phyloP scores from a whole-genome alignment of 2,888 invertebrate genomes.

The Petrolisthes cinctipes region DNA sequence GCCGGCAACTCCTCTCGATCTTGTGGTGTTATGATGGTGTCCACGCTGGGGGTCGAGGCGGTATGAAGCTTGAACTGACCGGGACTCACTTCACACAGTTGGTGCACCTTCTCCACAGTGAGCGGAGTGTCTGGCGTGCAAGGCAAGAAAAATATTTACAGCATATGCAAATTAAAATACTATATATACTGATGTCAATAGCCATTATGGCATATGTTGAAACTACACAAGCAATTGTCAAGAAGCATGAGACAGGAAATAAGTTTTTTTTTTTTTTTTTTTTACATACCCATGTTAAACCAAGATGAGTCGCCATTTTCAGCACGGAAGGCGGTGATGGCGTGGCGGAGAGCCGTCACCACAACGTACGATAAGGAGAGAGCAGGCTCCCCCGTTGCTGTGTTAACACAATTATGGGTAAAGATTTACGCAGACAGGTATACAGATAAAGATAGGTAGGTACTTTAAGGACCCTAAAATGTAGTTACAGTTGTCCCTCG shows the following conservation, averaged over 20 bases:
- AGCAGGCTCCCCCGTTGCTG: conserved; percentile 67
- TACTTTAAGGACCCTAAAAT: too few species aligned
- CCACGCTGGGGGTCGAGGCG: not conserved
- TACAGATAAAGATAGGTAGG: too few species aligned
- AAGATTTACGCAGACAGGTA: too few species aligned
- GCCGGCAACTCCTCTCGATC: too few species aligned
- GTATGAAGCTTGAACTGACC: not conserved
- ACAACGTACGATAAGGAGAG: conserved; percentile 64
- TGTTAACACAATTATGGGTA: too few species aligned
- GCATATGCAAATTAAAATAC: too few species aligned
- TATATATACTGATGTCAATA: not conserved
- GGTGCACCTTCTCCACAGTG: conserved; percentile 48
- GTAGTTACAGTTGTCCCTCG: too few species aligned
- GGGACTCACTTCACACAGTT: conserved; percentile 26
- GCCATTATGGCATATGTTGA: not conserved
- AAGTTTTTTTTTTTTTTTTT: too few species aligned
- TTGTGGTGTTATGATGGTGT: too few species aligned
- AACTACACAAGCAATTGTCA: too few species aligned
- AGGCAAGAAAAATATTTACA: too few species aligned
- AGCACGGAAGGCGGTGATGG: conserved; percentile 65
- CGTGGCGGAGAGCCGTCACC: conserved; percentile 66
- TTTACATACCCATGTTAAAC: conserved; percentile 66
- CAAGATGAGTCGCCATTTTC: conserved; percentile 66
- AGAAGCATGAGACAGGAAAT: not conserved
- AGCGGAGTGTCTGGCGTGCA: conserved; percentile 63